Evolutionary conservation across 2,113 vertebrate species (phyloP).

Genomic region (Leptobrachium leishanense): DNA sequence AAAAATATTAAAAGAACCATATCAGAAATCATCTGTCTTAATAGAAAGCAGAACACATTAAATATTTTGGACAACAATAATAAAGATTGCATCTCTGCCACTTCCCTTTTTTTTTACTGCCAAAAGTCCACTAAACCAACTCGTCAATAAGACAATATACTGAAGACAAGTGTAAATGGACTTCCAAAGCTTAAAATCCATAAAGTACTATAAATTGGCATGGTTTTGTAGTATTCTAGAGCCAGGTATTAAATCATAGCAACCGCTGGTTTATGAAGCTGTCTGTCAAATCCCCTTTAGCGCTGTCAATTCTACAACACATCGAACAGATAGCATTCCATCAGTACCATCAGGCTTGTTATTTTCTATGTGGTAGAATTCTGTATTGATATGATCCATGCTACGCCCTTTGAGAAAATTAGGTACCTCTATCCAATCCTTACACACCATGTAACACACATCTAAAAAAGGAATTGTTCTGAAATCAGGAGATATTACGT

Average conservation of each 20-base stretch:
- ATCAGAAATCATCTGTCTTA: background rate
- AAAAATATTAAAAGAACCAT: too few relatives aligned
- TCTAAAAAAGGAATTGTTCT: background rate
- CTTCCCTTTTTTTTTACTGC: conserved; percentile 7
- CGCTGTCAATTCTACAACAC: conserved; percentile 35
- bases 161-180: conserved; percentile 33
- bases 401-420: background rate
- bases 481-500: background rate
- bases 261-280: conserved; percentile 37
- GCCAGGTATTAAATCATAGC: conserved; percentile 43
- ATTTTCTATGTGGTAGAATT: conserved; percentile 19
- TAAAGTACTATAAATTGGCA: conserved; percentile 36
- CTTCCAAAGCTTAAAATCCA: conserved; percentile 38
- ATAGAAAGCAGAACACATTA: background rate
- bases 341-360: background rate
- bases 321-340: conserved; percentile 7
- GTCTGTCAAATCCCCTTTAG: conserved; percentile 42
- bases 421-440: background rate
- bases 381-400: background rate
- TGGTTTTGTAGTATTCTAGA: conserved; percentile 29
- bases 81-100: conserved; percentile 3
- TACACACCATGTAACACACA: background rate
- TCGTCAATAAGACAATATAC: conserved; percentile 31
- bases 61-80: background rate
- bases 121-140: conserved; percentile 21